Evolutionary conservation across 2,888 invertebrate species (phyloP), one percentile per base, ranked within the genome.

Genomic region (Cosmopolites sordidus): DNA sequence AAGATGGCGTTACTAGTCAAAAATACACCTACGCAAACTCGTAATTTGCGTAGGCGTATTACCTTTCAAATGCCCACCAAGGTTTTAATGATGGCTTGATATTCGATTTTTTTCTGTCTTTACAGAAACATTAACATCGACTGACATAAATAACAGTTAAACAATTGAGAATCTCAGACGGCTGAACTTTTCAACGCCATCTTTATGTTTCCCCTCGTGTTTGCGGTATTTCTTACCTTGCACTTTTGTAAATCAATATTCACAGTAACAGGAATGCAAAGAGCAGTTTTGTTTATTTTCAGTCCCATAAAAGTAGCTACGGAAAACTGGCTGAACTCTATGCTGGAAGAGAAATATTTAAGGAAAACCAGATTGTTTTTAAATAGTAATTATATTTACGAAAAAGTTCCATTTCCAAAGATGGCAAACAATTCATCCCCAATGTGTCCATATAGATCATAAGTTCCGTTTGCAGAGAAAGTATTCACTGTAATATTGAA

Each of bases 381-480:
- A 12, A 22, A 18, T 37, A 18, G 12, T 16, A n/a, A 17, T 17
- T 11, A 40, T 3, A 40, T 39, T 17, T 46, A 54, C 54, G 5
- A 2, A 37, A 54, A 54, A 43, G 16, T 16, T 9, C 56, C 56
- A 33, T 38, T 43, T 9, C 56, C 56, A 37, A 49, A 56, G 22
- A 56, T 38, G 16, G 49, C 43, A 37, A 56, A 56, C 5, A 56
- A 38, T 16, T 48, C 12, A 12, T 30, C 43, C 8, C 56, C 56
- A 16, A 56, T 46, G 16, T 53, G 46, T 11, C 56, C 56, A 27
- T 38, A 22, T 6, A 38, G 15, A 29, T 45, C 30, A 22, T 56
- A 56, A 16, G 18, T 43, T 11, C 56, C 56, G 46, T 56, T 42
- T 11, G 49, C 5, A 5, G 6, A 39, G 6, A 53, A 43, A 43